Conservation (phyloP, 2,888 invertebrate species). For the Eilema caniola region DNA sequence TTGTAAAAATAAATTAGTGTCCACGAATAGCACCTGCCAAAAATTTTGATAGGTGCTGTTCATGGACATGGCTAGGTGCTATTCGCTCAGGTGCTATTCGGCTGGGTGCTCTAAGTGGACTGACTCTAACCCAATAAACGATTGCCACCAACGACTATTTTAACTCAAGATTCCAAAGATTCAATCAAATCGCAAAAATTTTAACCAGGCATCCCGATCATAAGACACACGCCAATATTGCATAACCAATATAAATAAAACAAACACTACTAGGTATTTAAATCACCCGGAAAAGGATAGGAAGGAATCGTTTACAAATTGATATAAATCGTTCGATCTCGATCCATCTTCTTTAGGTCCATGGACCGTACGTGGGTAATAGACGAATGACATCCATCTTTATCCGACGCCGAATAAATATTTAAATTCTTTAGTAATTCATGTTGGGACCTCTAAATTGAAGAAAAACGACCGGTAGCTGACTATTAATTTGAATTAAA, state of each 20-base stretch:
- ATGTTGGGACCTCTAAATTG: constrained; percentile 39
- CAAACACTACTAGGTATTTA: constrained; percentile 64
- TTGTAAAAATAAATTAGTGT: too few species aligned
- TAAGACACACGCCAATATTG: constrained; percentile 20
- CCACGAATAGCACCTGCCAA: too few species aligned
- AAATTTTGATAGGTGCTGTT: too few species aligned
- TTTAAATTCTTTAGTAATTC: constrained; percentile 46
- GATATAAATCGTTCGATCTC: constrained; percentile 81
- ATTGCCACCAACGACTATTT: constrained; percentile 10
- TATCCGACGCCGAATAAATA: constrained; percentile 65
- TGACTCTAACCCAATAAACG: constrained; percentile 19
- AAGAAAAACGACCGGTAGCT: constrained; percentile 44
- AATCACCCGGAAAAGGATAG: constrained; percentile 71
- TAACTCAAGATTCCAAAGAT: constrained; percentile 4
- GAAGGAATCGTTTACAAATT: constrained; percentile 77
- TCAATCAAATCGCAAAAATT: neutral
- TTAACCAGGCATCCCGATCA: constrained; percentile 10
- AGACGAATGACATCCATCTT: constrained; percentile 74
- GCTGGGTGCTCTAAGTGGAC: too few species aligned
- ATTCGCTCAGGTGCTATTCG: too few species aligned
- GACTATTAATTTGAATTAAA: constrained; percentile 50
- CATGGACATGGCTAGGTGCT: too few species aligned
- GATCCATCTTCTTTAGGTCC: constrained; percentile 82
- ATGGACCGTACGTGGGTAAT: constrained; percentile 71
- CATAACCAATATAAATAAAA: constrained; percentile 34